Evolutionary conservation across 2,888 invertebrate genomes (phyloP).

Genomic region (Hirtodrosophila confusa): DNA sequence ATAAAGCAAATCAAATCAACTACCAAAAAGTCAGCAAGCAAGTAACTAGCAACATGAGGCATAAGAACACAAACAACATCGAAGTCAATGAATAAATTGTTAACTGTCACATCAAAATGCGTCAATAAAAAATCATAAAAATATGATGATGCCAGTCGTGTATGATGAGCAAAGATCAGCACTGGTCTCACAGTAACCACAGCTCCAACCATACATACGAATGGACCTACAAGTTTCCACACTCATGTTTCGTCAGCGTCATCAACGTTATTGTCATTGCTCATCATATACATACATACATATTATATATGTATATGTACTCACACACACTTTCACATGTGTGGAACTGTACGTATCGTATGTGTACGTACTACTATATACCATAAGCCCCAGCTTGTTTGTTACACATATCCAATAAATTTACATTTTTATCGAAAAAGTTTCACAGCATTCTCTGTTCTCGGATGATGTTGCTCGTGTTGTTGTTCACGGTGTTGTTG

Average conservation of each 20-base stretch:
- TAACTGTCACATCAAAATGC: conserved; percentile 58
- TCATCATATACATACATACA: conserved; percentile 22
- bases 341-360: background rate
- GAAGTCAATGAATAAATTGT: conserved; percentile 58
- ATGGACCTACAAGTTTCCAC: background rate
- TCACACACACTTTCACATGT: background rate
- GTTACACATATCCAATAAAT: conserved; percentile 76
- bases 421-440: conserved; percentile 81
- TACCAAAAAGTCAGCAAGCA: conserved; percentile 45
- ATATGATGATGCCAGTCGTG: conserved; percentile 63
- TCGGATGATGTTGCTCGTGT: conserved; percentile 43
- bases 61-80: conserved; percentile 28
- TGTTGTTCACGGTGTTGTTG: conserved; percentile 11
- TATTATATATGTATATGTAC: conserved; percentile 1
- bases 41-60: conserved; percentile 39
- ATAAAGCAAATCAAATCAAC: conserved; percentile 47
- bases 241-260: conserved; percentile 27
- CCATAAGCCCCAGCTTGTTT: conserved; percentile 57
- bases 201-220: background rate
- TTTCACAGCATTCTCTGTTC: conserved; percentile 50
- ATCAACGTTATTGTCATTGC: conserved; percentile 67
- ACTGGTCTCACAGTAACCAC: background rate
- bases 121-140: conserved; percentile 73
- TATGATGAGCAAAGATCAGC: conserved; percentile 53
- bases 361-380: conserved; percentile 2